Evolutionary conservation across 2,113 vertebrate genomes (phyloP).

Genomic region (Phrynosoma platyrhinos): DNA sequence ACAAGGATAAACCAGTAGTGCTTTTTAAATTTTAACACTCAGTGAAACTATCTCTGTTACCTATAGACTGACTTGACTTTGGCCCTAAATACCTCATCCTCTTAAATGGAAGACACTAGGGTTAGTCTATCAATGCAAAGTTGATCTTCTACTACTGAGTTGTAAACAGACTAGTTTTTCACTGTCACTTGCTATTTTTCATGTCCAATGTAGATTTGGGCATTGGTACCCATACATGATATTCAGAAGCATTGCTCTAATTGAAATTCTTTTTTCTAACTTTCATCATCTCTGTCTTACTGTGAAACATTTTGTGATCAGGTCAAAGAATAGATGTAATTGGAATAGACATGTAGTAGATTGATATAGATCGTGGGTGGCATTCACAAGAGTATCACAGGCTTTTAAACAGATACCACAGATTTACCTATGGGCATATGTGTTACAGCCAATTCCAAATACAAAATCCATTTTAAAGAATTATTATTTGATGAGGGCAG

Average conservation of each 20-base stretch:
- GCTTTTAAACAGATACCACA: slow-evolving; percentile 30
- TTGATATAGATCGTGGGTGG: slow-evolving; percentile 10
- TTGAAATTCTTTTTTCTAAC: slow-evolving; percentile 6
- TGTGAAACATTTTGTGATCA: background rate
- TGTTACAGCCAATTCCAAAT: background rate
- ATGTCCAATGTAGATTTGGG: background rate
- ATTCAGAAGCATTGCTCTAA: slow-evolving; percentile 9
- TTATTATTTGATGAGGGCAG: background rate
- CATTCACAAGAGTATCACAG: background rate
- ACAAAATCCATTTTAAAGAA: background rate
- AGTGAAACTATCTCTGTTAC: background rate
- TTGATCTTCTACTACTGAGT: background rate
- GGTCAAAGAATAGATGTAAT: slow-evolving; percentile 41
- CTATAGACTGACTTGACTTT: background rate
- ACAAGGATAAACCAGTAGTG: background rate
- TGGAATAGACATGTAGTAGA: background rate
- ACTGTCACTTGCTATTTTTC: slow-evolving; percentile 15
- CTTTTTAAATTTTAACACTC: background rate
- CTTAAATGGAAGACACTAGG: background rate
- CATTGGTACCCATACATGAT: background rate
- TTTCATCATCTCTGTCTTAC: background rate
- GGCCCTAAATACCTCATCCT: background rate
- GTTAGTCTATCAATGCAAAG: background rate
- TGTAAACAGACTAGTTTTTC: background rate
- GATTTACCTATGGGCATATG: slow-evolving; percentile 39